Percentiles rank a stretch among this genome's conserved stretches.
Conservation (phyloP, 64 coral and sea anemone genomes). For the Platygyra sinensis region DNA sequence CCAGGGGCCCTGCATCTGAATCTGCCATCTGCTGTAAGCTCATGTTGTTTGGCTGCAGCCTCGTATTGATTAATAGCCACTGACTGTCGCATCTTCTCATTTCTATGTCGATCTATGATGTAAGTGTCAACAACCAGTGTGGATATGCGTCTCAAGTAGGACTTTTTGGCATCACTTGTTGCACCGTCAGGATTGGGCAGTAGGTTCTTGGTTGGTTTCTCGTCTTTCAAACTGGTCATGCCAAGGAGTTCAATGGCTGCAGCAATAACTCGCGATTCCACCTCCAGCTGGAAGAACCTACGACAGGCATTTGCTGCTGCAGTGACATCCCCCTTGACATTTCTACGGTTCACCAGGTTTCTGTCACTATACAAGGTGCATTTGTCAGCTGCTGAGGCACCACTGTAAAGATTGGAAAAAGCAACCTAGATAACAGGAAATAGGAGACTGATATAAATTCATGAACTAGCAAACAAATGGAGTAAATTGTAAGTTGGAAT, state of each 20-base stretch:
- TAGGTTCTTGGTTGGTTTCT: conserved; percentile 7
- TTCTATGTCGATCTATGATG: neutral
- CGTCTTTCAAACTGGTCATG: conserved; percentile 1
- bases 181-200: neutral
- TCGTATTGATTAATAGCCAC: too few relatives aligned
- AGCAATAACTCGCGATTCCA: neutral
- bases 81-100: neutral
- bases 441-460: neutral
- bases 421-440: neutral
- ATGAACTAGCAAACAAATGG: conserved; percentile 7
- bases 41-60: too few relatives aligned
- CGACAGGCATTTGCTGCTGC: conserved; percentile 42
- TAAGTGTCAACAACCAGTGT: too few relatives aligned
- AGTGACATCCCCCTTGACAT: conserved; percentile 37
- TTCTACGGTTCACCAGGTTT: conserved; percentile 33
- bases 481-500: neutral
- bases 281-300: conserved; percentile 30
- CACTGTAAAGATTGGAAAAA: conserved; percentile 19
- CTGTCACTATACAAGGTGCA: conserved; percentile 49
- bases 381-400: conserved; percentile 36
- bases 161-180: neutral
- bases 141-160: too few relatives aligned
- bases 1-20: too few relatives aligned
- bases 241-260: conserved; percentile 30
- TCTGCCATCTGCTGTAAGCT: too few relatives aligned